Evolutionary conservation across 2,797 vertebrate genomes (phyloP).

Genomic region (Hydrophis major): DNA sequence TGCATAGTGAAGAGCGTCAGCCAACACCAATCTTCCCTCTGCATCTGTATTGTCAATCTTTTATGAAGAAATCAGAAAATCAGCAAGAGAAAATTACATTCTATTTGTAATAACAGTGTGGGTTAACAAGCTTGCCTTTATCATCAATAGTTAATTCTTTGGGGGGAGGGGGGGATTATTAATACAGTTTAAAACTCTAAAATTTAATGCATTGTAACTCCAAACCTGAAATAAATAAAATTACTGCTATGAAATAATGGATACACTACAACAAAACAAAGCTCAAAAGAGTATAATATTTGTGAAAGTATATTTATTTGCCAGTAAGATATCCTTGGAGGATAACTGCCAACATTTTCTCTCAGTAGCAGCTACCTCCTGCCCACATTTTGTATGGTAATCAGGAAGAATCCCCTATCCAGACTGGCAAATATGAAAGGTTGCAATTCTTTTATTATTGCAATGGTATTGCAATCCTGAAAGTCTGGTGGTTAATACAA

Average conservation of each 20-base stretch:
- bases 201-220: not conserved
- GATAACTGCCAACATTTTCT: not conserved
- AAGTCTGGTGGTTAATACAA: not conserved
- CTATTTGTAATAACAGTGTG: not conserved
- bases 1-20: constrained; percentile 90
- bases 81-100: not conserved
- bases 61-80: not conserved
- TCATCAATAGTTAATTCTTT: not conserved
- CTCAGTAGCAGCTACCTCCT: not conserved
- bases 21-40: constrained; percentile 89
- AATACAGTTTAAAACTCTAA: not conserved
- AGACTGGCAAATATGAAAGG: no score
- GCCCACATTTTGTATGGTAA: not conserved
- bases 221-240: not conserved
- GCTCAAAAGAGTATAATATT: not conserved
- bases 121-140: not conserved
- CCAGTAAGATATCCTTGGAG: not conserved
- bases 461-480: not conserved
- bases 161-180: not conserved
- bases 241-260: not conserved
- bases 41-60: constrained; percentile 98
- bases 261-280: not conserved
- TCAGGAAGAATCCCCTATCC: not conserved
- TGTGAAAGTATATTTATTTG: not conserved
- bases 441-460: not conserved